Evolutionary conservation across 2,888 invertebrate species (phyloP).

Genomic region (Pycnomerus fuliginosus): DNA sequence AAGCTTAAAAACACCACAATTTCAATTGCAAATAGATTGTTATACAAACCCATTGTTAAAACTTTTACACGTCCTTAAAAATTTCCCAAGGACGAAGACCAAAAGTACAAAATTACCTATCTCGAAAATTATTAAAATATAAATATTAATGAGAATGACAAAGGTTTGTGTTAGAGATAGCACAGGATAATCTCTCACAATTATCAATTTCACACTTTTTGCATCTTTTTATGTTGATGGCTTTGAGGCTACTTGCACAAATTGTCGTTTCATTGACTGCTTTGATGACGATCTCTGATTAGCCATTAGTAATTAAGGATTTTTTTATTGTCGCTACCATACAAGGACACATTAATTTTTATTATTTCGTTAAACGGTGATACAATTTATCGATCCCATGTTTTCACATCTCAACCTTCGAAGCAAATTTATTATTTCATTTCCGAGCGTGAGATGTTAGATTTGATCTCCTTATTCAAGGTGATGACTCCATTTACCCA

Average conservation of each 20-base stretch:
- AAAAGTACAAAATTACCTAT: no score
- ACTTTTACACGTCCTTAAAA: no score
- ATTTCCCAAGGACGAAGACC: no score
- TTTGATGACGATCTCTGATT: constrained; percentile 23
- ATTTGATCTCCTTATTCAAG: no score
- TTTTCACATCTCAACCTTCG: constrained; percentile 11
- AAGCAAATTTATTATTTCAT: constrained; percentile 4
- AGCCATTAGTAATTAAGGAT: constrained; percentile 15
- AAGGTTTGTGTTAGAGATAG: no score
- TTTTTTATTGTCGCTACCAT: constrained; percentile 6
- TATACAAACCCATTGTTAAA: no score
- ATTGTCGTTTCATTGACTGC: constrained; percentile 19
- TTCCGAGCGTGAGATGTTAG: constrained; percentile 17
- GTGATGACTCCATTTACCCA: no score
- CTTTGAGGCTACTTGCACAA: constrained; percentile 18
- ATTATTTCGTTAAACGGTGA: constrained; percentile 6
- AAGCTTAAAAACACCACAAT: no score
- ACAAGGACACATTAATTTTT: constrained; percentile 17
- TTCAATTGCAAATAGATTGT: no score
- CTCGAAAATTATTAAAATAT: no score
- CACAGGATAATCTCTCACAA: no score
- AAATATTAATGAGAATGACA: constrained; percentile 13
- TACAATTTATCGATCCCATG: constrained; percentile 13
- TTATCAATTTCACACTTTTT: constrained; percentile 19
- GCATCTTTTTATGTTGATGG: constrained; percentile 4